phyloP scores from a whole-genome alignment of 2,113 vertebrate species.

The Charadrius vociferus region DNA sequence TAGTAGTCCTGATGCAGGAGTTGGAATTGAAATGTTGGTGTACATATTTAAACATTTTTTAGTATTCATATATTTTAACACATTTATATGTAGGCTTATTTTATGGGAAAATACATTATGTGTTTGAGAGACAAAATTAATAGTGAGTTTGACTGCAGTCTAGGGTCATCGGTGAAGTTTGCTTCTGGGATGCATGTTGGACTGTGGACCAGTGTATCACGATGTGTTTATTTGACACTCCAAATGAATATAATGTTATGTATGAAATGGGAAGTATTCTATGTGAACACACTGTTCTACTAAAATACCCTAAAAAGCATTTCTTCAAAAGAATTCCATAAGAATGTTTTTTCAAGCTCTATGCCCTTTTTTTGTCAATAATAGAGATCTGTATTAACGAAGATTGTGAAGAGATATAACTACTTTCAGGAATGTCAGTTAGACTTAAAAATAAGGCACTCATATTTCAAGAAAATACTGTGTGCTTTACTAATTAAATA shows the following conservation, averaged over 20 bases:
- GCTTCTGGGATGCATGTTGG: not conserved
- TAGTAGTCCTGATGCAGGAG: not conserved
- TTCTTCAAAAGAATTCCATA: not conserved
- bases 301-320: not conserved
- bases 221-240: not conserved
- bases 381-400: not conserved
- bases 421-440: not conserved
- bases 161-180: not conserved
- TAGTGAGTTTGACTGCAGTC: not conserved
- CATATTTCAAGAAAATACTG: not conserved
- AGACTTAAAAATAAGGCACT: not conserved
- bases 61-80: not conserved
- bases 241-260: not conserved
- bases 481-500: not conserved
- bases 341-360: not conserved
- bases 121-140: not conserved
- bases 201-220: not conserved
- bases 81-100: not conserved
- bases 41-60: not conserved
- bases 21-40: not conserved
- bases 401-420: not conserved
- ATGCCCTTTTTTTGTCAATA: not conserved
- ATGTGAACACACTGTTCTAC: not conserved
- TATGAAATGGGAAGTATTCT: not conserved
- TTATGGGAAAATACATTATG: not conserved